phyloP scores from a whole-genome alignment of 2,113 vertebrate species.

The Chaetura pelagica region DNA sequence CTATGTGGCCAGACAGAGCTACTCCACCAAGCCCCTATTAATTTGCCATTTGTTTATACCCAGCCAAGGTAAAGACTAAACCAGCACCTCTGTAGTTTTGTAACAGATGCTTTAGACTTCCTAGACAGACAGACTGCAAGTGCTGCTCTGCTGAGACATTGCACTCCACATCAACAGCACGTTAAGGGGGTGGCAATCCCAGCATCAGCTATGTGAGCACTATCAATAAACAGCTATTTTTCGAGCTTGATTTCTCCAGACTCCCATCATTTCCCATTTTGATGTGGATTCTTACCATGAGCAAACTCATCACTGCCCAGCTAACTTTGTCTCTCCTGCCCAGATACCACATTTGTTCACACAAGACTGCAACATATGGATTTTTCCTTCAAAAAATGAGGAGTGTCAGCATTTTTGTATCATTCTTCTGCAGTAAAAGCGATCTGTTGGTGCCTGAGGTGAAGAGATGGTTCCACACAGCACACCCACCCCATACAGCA shows the following conservation, averaged over 20 bases:
- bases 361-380: neutral
- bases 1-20: neutral
- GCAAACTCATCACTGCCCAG: neutral
- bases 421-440: neutral
- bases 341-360: neutral
- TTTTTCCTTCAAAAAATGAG: neutral
- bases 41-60: neutral
- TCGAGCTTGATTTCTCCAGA: neutral
- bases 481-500: neutral
- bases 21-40: neutral
- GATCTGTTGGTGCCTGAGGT: neutral
- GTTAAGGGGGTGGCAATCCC: neutral
- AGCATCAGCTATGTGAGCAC: neutral
- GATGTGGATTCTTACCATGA: neutral
- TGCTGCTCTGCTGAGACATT: neutral
- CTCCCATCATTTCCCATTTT: neutral
- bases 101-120: neutral
- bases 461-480: neutral
- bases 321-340: neutral
- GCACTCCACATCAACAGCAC: accelerated
- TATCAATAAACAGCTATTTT: neutral
- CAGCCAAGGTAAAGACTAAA: neutral
- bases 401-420: neutral
- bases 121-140: neutral
- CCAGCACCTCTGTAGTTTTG: neutral